Percentiles rank a stretch among this genome's conserved stretches.
Evolutionary conservation across 92 coral and sea anemone genomes (phyloP).

Genomic region (Parazoanthus swiftii): DNA sequence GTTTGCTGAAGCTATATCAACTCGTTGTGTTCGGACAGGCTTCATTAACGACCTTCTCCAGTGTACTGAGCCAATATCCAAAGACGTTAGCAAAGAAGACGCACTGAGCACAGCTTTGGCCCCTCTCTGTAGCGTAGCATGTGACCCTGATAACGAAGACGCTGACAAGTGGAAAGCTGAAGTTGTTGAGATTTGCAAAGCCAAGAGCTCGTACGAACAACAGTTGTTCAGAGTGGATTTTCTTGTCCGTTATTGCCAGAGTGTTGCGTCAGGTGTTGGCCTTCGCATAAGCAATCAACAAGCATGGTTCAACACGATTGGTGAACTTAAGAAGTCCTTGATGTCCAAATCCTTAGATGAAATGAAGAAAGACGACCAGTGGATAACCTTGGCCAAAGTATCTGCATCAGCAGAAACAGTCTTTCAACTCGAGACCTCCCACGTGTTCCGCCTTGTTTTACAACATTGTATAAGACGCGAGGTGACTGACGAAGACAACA

Average conservation of each 20-base stretch:
- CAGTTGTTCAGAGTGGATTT: background rate
- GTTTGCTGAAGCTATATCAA: constrained; percentile 6
- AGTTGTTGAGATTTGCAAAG: background rate
- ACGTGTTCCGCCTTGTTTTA: constrained; percentile 12
- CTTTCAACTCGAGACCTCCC: constrained; percentile 1
- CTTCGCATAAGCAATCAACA: background rate
- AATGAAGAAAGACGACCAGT: constrained; percentile 1
- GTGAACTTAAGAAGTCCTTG: background rate
- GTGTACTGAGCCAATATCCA: background rate
- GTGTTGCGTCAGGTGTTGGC: background rate
- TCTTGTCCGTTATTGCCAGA: constrained; percentile 19
- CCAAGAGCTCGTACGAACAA: background rate
- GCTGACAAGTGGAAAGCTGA: background rate
- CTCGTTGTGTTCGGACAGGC: background rate
- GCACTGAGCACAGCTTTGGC: constrained; percentile 3
- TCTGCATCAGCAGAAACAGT: background rate
- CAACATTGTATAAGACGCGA: background rate
- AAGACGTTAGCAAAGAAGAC: background rate
- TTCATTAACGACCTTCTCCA: constrained; percentile 19
- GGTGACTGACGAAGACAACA: background rate
- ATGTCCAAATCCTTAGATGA: background rate
- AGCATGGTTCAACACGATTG: background rate
- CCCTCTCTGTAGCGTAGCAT: background rate
- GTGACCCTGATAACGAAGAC: background rate
- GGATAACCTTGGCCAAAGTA: background rate